A percentile compares a stretch with the other conserved stretches of the same genome.
These are phyloP conservation scores for Onchidella celtica DNA, from an alignment of 2,888 invertebrate species.

Conservation along the genomic window DNA sequence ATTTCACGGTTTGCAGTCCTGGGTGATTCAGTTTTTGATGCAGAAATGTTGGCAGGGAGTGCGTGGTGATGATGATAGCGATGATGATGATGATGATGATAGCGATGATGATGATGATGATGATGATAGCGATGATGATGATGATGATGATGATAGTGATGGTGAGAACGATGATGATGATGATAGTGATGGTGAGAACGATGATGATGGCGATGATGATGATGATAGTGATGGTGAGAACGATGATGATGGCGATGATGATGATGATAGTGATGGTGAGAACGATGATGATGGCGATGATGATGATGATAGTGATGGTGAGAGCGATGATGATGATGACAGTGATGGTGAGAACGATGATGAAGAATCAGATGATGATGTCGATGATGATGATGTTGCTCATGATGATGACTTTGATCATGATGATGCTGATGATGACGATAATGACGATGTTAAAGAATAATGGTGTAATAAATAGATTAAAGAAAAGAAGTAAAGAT, in stretches of 20 bases:
- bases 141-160: no score
- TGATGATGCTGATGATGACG: slow-evolving; percentile 21
- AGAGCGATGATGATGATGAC: slow-evolving; percentile 7
- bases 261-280: slow-evolving; percentile 26
- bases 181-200: slow-evolving; percentile 13
- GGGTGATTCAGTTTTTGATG: no score
- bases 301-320: not conserved
- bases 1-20: no score
- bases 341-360: slow-evolving; percentile 15
- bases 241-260: not conserved
- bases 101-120: slow-evolving; percentile 8
- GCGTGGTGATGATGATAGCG: slow-evolving; percentile 1
- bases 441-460: slow-evolving; percentile 8
- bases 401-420: slow-evolving; percentile 19
- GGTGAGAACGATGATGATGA: not conserved
- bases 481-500: not conserved
- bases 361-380: not conserved
- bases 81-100: slow-evolving; percentile 27
- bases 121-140: no score
- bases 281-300: not conserved
- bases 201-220: slow-evolving; percentile 33
- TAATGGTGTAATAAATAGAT: not conserved
- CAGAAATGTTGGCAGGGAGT: no score
- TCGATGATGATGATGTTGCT: not conserved
- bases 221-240: not conserved